Evolutionary conservation across 1,140 invertebrate species (phyloP), one percentile per base, ranked within the genome.

Genomic region (Lineus longissimus): DNA sequence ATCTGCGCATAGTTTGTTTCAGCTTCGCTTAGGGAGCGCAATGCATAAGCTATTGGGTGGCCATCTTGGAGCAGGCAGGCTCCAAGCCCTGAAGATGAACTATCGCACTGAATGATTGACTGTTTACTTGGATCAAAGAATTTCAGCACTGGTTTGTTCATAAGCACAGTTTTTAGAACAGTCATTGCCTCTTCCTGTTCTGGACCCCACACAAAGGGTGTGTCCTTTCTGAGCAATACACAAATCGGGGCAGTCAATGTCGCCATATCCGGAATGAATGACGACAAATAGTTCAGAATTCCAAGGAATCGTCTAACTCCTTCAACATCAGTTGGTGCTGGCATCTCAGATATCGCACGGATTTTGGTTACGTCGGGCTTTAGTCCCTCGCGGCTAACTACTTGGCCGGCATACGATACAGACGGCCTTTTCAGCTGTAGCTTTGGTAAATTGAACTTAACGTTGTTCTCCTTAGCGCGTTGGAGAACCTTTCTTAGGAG

Each of bases 1-100:
- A 83, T 85, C 66, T 81, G 77, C 19, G 79, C 70, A 65, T 79
- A 84, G 59, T 67, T 43, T 69, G 82, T 63, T 63, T 67, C 59
- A 36, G 66, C 61, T 51, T 71, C 45, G 68, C 65, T 58, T 70
- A 72, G 15, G 55, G 17, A 76, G 66, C 76, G 59, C 27, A 65
- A 71, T 29, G 78, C 75, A 75, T 75, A 84, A 23, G 70, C 69
- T 1, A 85, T 70, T 7, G 78, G 75, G 31, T 75, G 59, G 19
- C 67, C 62, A 41, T 81, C 66, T 65, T 85, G 82, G 17, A 82
- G 55, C 0, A 82, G 22, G 17, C 80, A 75, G 27, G 76, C 76
- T 11, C 81, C 81, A 19, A 84, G 62, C 0, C 78, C 82, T 45
- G 70, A 59, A 31, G 70, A 65, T 13, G 74, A 80, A 2, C 76